Evolutionary conservation across 2,113 vertebrate genomes (phyloP), one percentile per base, ranked within the genome.

Genomic region (Choloepus hoffmanni): DNA sequence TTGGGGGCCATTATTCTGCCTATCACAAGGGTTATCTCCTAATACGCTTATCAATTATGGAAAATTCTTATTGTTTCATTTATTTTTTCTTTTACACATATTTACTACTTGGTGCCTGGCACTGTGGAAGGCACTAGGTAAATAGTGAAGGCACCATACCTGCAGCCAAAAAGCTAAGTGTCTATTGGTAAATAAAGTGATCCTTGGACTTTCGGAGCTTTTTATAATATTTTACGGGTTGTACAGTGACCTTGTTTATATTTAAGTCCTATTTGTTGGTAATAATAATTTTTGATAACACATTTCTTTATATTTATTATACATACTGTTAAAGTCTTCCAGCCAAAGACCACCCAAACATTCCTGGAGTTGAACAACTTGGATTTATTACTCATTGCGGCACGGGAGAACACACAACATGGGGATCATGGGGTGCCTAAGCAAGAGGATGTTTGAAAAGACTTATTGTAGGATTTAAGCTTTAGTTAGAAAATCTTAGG

Each of bases 401-500:
- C 74, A 40, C 86, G 33, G 18, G 48, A 84, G 23, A 90, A 70
- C 33, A 63, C 6, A 90, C 58, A 79, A 40, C 19, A 36, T 76
- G 28, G 43, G 9, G 26, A 77, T 63, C 48, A 1, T 58, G 48
- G 65, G 68, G 10, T 24, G 4, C 55, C 13, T 87, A 24, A 83
- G 40, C 10, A 73, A 63, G 60, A 87, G 19, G 30, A 24, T 62
- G 1, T 84, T 84, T 62, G 7, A 84, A 94, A 84, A 26, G 7
- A 81, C 12, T 82, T 82, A 79, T 4, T 63, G 82, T 33, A 67
- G 7, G 11, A 76, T 60, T 60, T 58, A 10, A n/a, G 24, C 63
- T 95, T 77, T 65, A 16, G 8, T 60, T 85, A 89, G 40, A 70
- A 93, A 92, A 82, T 74, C n/a, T 86, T 93, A 13, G 73, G 79